Percentiles rank a stretch among this genome's conserved stretches.
Evolutionary conservation across 2,888 invertebrate genomes (phyloP).

Genomic region (Sisyra terminalis): DNA sequence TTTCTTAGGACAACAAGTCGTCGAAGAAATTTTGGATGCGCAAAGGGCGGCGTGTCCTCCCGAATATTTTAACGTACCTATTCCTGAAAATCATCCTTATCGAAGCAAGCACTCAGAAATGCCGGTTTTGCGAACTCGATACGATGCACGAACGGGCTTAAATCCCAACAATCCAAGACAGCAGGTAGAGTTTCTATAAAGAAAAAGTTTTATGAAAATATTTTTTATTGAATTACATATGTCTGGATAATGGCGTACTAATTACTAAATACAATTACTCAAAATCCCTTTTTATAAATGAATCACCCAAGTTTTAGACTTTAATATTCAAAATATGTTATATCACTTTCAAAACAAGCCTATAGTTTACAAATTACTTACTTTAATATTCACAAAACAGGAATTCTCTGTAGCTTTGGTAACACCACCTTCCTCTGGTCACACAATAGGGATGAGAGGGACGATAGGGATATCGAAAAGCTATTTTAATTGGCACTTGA

Average conservation of each 20-base stretch:
- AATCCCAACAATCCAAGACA: conserved; percentile 41
- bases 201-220: neutral
- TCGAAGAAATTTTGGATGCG: conserved; percentile 42
- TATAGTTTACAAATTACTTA: too few relatives aligned
- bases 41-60: conserved; percentile 41
- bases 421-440: too few relatives aligned
- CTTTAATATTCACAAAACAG: too few relatives aligned
- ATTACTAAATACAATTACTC: neutral
- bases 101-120: conserved; percentile 21
- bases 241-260: neutral
- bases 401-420: too few relatives aligned
- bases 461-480: too few relatives aligned
- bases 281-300: too few relatives aligned
- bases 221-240: neutral
- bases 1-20: conserved; percentile 36
- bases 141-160: conserved; percentile 33
- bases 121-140: conserved; percentile 36
- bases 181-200: conserved; percentile 25
- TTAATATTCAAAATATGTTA: too few relatives aligned
- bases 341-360: too few relatives aligned
- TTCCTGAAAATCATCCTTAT: conserved; percentile 29
- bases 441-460: too few relatives aligned
- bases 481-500: too few relatives aligned
- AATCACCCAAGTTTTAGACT: too few relatives aligned
- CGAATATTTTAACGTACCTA: conserved; percentile 38